A percentile compares a stretch with the other conserved stretches of the same genome.
phyloP scores from a whole-genome alignment of 2,888 invertebrate genomes.

The Megaustenia siamemsis region DNA sequence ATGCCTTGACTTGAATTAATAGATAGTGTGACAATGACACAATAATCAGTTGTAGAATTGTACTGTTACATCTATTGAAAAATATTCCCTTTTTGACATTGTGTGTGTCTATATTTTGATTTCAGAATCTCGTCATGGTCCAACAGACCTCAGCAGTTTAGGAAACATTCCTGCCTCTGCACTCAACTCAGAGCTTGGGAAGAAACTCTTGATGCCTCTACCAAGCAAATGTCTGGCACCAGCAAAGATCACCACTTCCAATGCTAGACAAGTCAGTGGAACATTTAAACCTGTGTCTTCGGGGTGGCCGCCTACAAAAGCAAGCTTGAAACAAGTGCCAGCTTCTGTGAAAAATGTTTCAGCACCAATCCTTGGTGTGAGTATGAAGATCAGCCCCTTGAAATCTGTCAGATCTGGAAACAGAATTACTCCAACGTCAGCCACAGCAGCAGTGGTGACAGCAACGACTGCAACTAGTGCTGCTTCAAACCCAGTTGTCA shows the following conservation, averaged over 20 bases:
- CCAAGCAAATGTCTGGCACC: slow-evolving; percentile 40
- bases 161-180: slow-evolving; percentile 50
- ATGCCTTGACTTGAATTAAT: too few species aligned
- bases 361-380: slow-evolving; percentile 54
- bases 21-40: too few species aligned
- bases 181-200: slow-evolving; percentile 56
- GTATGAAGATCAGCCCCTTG: slow-evolving; percentile 58
- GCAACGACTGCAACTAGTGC: slow-evolving; percentile 55
- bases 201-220: slow-evolving; percentile 54
- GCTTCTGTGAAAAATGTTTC: slow-evolving; percentile 53
- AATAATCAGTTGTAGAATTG: too few species aligned
- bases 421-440: slow-evolving; percentile 51
- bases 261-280: slow-evolving; percentile 11
- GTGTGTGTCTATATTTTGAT: neutral
- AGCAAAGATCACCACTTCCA: slow-evolving; percentile 19
- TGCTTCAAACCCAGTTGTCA: slow-evolving; percentile 76
- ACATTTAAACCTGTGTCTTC: slow-evolving; percentile 38
- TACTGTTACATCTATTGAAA: neutral
- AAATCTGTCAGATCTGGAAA: slow-evolving; percentile 58
- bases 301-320: slow-evolving; percentile 64
- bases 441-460: slow-evolving; percentile 42
- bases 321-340: slow-evolving; percentile 72
- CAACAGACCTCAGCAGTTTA: slow-evolving; percentile 51
- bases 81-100: neutral
- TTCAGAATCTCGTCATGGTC: slow-evolving; percentile 60